A percentile compares a stretch with the other conserved stretches of the same genome.
Conservation (phyloP, 2,113 vertebrate genomes). For the Amia ocellicauda region DNA sequence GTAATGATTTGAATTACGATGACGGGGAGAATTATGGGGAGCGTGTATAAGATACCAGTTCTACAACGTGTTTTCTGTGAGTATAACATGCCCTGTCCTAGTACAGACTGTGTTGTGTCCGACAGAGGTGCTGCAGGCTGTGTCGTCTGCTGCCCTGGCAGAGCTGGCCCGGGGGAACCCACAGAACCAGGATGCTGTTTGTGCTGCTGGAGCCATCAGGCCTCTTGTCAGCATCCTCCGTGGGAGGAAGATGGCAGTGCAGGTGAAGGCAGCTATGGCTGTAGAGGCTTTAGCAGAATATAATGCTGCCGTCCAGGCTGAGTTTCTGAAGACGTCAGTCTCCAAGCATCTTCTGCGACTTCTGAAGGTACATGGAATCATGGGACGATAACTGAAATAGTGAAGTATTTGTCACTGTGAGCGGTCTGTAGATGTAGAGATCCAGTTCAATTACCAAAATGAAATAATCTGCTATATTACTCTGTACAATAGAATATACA, state of each 20-base stretch:
- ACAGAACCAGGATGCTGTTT: constrained; percentile 57
- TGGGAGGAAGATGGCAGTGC: constrained; percentile 50
- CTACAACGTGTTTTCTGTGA: too few relatives aligned
- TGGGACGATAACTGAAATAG: too few relatives aligned
- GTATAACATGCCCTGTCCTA: too few relatives aligned
- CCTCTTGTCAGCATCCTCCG: constrained; percentile 57
- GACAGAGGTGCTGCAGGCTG: constrained; percentile 56
- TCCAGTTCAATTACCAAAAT: too few relatives aligned
- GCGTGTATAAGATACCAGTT: too few relatives aligned
- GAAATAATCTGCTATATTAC: too few relatives aligned
- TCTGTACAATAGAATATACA: too few relatives aligned
- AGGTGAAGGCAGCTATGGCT: constrained; percentile 63
- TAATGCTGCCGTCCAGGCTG: constrained; percentile 58
- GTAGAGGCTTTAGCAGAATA: constrained; percentile 58
- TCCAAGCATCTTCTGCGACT: constrained; percentile 60
- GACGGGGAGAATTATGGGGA: too few relatives aligned
- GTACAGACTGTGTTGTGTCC: background rate
- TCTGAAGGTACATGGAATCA: constrained; percentile 54
- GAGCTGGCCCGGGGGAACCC: constrained; percentile 56
- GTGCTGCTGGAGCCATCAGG: constrained; percentile 43
- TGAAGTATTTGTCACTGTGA: too few relatives aligned
- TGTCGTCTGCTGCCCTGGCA: constrained; percentile 58
- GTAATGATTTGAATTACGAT: too few relatives aligned
- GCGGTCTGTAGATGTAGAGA: too few relatives aligned
- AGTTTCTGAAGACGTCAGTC: constrained; percentile 54